Base-by-base conservation (phyloP, 2,888 invertebrate genomes). In the Pharmacophagus antenor region DNA sequence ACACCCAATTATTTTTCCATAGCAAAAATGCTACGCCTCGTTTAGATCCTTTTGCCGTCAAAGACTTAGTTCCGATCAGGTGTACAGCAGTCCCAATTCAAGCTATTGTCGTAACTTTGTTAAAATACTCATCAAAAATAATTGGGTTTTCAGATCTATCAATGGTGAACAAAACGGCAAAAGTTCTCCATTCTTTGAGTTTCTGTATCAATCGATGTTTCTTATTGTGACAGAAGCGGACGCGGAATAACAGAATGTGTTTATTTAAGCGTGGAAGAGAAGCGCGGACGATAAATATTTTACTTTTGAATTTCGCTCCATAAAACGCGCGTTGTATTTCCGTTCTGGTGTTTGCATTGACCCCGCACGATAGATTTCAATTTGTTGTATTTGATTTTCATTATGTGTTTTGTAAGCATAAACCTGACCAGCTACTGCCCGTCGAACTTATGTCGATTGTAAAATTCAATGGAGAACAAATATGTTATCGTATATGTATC, bases 361-460 rank as follows among this genome's bases (percentile, higher is more conserved):
- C 69, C 67, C 65, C 66, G 69, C 68, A 70, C 73, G 73, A 73
- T 72, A 71, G 74, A 72, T 80, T 82, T 79, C 82, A 82, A 82
- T 82, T 82, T 80, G 76, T 75, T 78, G 70, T 82, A 76, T 84
- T 85, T 83, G 81, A 78, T 82, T 79, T 80, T 77, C 76, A 72
- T 76, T 78, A 76, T 77, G 64, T 68, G 70, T 69, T 68, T 70
- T 68, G 67, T 66, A 61, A 66, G 63, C 65, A 58, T 58, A 63
- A 64, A 58, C 67, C 63, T 54, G 59, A 48, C 63, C 53, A 37
- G 55, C 58, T 60, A 52, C 60, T 55, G 42, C 63, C 31, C 21
- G 57, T 62, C 53, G 17, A 15, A 44, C 56, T 46, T 42, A 57
- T 50, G 48, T 25, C 37, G 54, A 58, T 61, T 42, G 54, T 27